Percentiles rank a stretch among this genome's conserved stretches.
Conservation (phyloP, 2,888 invertebrate species). For the Dermolepida albohirtum region DNA sequence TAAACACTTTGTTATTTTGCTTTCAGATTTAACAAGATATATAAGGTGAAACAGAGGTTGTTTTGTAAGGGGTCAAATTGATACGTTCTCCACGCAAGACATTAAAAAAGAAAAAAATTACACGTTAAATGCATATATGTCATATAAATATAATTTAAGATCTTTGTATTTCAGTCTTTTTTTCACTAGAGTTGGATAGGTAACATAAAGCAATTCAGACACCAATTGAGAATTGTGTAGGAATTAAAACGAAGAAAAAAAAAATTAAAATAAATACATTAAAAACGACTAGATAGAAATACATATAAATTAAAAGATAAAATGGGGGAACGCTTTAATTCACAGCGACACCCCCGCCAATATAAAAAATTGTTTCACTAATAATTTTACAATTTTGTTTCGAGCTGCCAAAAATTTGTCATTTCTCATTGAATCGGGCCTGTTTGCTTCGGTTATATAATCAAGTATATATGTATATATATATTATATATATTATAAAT, state of each 20-base stretch:
- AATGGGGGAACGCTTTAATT: too few species aligned
- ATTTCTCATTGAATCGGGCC: background rate
- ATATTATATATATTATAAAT: constrained; percentile 14
- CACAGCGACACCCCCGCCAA: background rate
- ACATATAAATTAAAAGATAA: too few species aligned
- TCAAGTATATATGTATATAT: constrained; percentile 9
- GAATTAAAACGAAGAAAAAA: too few species aligned
- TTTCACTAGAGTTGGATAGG: constrained; percentile 43
- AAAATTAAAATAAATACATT: too few species aligned
- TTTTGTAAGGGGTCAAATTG: constrained; percentile 7
- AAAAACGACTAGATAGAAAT: too few species aligned
- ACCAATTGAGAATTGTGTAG: too few species aligned
- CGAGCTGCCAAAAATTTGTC: constrained; percentile 10
- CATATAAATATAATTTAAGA: constrained; percentile 45
- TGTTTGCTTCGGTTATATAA: constrained; percentile 21
- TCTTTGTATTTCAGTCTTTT: constrained; percentile 50
- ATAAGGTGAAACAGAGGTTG: constrained; percentile 20
- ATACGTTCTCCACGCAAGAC: background rate
- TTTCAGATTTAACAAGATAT: constrained; percentile 4
- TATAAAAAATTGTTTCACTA: background rate
- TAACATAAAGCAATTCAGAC: constrained; percentile 6
- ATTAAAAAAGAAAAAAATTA: constrained; percentile 31
- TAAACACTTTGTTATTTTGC: background rate
- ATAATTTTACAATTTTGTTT: background rate
- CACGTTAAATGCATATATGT: constrained; percentile 42